Percentiles rank a stretch among this genome's conserved stretches.
Conservation (phyloP, 2,113 vertebrate species). For the Ceyx cyanopectus region DNA sequence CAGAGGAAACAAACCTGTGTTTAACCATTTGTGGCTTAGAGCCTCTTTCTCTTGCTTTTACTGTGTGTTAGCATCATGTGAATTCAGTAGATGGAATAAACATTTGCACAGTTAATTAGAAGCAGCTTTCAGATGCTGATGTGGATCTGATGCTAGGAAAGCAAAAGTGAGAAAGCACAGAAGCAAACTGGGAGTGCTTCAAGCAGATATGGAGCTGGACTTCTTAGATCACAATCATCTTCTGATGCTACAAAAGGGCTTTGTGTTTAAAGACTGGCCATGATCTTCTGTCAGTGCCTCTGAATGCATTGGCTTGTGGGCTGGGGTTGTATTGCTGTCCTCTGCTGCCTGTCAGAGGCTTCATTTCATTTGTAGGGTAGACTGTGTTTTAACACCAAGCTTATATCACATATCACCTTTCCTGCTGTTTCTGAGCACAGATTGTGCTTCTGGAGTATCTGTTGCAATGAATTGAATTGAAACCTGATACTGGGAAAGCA, state of each 20-base stretch:
- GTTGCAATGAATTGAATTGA: constrained; percentile 46
- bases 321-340: constrained; percentile 23
- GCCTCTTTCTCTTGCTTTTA: background rate
- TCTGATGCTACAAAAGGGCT: constrained; percentile 51
- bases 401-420: constrained; percentile 34
- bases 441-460: constrained; percentile 34
- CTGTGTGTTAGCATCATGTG: background rate
- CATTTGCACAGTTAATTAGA: background rate
- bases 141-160: background rate
- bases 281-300: constrained; percentile 6
- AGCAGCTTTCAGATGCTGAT: background rate
- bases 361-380: background rate
- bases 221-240: constrained; percentile 46
- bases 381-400: constrained; percentile 31
- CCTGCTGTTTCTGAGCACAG: constrained; percentile 9
- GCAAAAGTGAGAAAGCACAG: background rate
- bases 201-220: constrained; percentile 27
- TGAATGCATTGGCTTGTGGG: constrained; percentile 25
- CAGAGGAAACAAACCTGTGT: background rate
- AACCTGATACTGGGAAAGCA: background rate
- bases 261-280: background rate
- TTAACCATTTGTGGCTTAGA: background rate
- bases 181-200: background rate
- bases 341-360: background rate
- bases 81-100: background rate